Evolutionary conservation across 2,113 vertebrate genomes (phyloP).

Genomic region (Mobula hypostoma): DNA sequence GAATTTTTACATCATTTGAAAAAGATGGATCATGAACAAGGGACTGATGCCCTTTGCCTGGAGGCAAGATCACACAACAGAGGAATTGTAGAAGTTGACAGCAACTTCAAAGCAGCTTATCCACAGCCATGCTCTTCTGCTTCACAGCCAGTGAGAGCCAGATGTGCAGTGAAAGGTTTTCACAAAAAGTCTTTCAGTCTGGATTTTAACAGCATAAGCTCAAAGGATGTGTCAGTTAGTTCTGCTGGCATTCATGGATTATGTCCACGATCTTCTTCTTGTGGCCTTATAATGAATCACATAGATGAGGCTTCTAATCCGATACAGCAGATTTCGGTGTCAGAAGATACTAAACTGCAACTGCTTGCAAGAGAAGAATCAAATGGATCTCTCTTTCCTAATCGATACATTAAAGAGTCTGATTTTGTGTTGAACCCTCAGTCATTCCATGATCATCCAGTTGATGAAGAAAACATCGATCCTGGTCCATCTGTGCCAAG

Average conservation of each 20-base stretch:
- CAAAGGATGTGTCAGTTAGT: constrained; percentile 46
- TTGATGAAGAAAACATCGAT: not conserved
- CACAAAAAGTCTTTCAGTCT: constrained; percentile 61
- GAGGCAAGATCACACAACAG: constrained; percentile 51
- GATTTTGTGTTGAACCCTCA: constrained; percentile 41
- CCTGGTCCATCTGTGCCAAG: constrained; percentile 42
- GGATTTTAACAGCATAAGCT: constrained; percentile 54
- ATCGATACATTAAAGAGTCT: constrained; percentile 42
- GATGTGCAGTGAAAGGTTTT: constrained; percentile 49
- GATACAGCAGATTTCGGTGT: not conserved
- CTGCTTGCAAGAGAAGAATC: constrained; percentile 42
- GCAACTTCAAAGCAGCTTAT: constrained; percentile 46
- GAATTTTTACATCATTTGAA: constrained; percentile 23
- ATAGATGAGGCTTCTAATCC: not conserved
- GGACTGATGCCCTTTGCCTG: constrained; percentile 58
- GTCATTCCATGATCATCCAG: not conserved
- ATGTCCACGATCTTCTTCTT: not conserved
- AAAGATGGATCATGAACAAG: constrained; percentile 44
- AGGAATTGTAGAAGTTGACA: constrained; percentile 45
- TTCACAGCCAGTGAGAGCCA: constrained; percentile 47
- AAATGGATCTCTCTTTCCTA: constrained; percentile 41
- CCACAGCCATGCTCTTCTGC: constrained; percentile 48
- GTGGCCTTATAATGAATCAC: constrained; percentile 29
- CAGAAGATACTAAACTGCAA: constrained; percentile 41
- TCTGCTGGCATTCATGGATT: constrained; percentile 42